These are phyloP conservation scores for Lutraria lutraria DNA, from an alignment of 2,888 invertebrate genomes.

Conservation along the genomic window DNA sequence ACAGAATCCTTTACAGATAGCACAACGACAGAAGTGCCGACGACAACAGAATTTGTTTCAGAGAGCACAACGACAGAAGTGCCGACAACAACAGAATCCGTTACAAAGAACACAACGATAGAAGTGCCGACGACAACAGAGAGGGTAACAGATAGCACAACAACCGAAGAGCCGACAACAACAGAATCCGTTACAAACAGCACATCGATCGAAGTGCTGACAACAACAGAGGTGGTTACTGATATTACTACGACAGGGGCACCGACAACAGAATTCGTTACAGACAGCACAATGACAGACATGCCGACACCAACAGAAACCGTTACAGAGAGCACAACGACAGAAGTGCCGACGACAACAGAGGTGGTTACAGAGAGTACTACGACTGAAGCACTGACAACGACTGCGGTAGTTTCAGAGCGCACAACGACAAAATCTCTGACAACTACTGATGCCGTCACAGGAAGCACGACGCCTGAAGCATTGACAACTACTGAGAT, in stretches of 20 bases:
- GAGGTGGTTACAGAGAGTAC: background rate
- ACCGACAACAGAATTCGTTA: too few relatives aligned
- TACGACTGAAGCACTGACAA: background rate
- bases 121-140: too few relatives aligned
- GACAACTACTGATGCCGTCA: background rate
- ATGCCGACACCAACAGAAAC: background rate
- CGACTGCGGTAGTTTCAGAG: background rate
- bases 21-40: background rate
- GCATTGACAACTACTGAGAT: background rate
- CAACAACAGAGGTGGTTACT: too few relatives aligned
- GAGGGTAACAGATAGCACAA: too few relatives aligned
- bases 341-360: background rate
- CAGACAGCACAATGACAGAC: background rate
- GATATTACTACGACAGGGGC: too few relatives aligned
- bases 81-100: background rate
- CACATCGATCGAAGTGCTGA: too few relatives aligned
- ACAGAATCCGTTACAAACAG: too few relatives aligned
- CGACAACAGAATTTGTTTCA: background rate
- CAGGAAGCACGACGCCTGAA: background rate
- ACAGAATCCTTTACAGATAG: background rate
- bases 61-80: background rate
- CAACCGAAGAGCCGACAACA: too few relatives aligned
- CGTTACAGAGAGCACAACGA: background rate
- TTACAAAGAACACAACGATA: too few relatives aligned
- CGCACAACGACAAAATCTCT: background rate